Evolutionary conservation across 1,140 invertebrate genomes (phyloP), one percentile per base, ranked within the genome.

Genomic region (Diploscapter pachys): DNA sequence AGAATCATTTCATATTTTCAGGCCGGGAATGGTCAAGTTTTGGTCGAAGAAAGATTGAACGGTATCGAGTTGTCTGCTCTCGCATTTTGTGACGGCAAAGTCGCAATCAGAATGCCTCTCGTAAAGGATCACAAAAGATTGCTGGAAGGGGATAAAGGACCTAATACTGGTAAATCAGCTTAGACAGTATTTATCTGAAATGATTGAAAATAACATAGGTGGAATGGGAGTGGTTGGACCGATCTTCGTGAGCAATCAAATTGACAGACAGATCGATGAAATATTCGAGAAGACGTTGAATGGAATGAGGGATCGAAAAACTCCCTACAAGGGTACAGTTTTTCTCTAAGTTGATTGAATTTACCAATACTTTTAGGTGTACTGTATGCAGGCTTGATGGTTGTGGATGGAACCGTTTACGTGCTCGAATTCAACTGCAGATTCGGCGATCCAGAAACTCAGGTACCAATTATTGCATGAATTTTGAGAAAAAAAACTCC

Each of bases 181-280:
- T 48, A 2, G 8, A 8, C 13, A 3, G 5, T 57, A 9, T 2
- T 8, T 57, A 9, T 31, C 4, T 56, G 11, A 9, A 3, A 4
- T 31, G 13, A 9, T 5, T 50, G 0, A 55, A 6, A 31, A 31
- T 31, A 0, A 31, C 31, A 31, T 31, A 31, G 31, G 74, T 3
- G 96, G 96, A 50, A 98, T 99, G 96, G 96, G 96, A 8, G 95
- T 95, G 4, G 94, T 95, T 83, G 94, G 92, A 80, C 95, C 95
- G 0, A 96, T 84, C 5, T n/a, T 75, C 65, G 69, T 84, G 48
- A 56, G 79, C 6, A 3, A 54, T 4, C 56, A 73, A 3, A 56
- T 85, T 13, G 78, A 83, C 65, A 56, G 67, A 50, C 56, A 81
- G 71, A 82, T 83, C 55, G 88, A 90, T 70, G 88, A 91, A 31